Evolutionary conservation across 2,888 invertebrate genomes (phyloP).

Genomic region (Metallyticus violacea): DNA sequence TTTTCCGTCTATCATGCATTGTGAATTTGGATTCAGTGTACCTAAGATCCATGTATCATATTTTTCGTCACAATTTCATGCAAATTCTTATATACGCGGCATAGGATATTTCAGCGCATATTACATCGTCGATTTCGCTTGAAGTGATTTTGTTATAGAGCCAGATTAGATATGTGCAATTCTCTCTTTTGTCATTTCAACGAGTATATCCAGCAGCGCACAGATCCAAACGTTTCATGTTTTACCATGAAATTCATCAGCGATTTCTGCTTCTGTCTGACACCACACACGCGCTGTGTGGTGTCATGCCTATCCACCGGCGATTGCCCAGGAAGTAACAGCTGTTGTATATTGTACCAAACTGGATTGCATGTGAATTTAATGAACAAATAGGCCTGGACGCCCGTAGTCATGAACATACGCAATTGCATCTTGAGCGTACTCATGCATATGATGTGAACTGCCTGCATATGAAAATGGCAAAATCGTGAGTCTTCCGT

Average conservation of each 20-base stretch:
- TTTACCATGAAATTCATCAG: conserved; percentile 13
- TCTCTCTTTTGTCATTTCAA: conserved; percentile 40
- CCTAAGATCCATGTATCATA: conserved; percentile 39
- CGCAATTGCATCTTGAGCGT: conserved; percentile 22
- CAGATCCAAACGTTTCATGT: conserved; percentile 7
- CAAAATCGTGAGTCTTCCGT: conserved; percentile 11
- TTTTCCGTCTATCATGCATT: conserved; percentile 15
- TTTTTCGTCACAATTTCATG: conserved; percentile 32
- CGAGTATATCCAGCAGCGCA: conserved; percentile 27
- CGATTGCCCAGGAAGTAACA: conserved; percentile 11
- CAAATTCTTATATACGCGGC: conserved; percentile 32
- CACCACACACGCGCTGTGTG: background rate
- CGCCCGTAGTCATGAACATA: conserved; percentile 8
- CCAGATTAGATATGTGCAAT: conserved; percentile 37
- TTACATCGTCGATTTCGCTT: conserved; percentile 36
- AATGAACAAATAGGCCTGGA: background rate
- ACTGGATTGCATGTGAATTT: conserved; percentile 35
- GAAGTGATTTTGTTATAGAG: conserved; percentile 15
- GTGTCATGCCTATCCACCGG: conserved; percentile 12
- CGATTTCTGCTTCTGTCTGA: conserved; percentile 2
- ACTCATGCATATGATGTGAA: conserved; percentile 10
- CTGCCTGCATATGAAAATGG: background rate
- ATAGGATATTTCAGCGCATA: conserved; percentile 38
- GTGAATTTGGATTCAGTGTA: conserved; percentile 30
- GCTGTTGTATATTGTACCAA: conserved; percentile 3